Base-by-base conservation (phyloP, 2,113 vertebrate genomes). In the Spea bombifrons region DNA sequence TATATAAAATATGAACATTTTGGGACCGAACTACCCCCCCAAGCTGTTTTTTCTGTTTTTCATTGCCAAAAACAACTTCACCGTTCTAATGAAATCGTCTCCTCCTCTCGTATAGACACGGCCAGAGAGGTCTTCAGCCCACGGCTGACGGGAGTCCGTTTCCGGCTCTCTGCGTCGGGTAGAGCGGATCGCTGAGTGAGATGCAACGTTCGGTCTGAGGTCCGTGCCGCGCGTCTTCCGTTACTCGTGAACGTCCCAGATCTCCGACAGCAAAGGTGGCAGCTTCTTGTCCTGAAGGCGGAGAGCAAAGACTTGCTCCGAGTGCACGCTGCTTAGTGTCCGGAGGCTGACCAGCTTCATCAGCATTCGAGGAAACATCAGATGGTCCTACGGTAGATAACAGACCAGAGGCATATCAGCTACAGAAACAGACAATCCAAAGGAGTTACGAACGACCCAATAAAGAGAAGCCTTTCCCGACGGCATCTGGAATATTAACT, bases 251-350 rank as follows among this genome's bases (percentile, higher is more conserved):
- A 91, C 90, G 0, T 91, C 90, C 90, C 90, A 91, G 74, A 91
- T 91, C 83, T 91, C 90, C 0, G 90, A 91, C 3, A 91, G 86
- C 59, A 91, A 76, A 0, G 90, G 90, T 0, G 90, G 90, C 63
- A 91, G 83, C 78, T 91, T 91, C 83, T 91, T 91, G 81, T 91
- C 90, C 81, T 91, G 90, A 7, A 91, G 89, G 5, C 90, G 84
- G 64, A 91, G 81, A 9, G 90, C 90, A 3, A 91, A 91, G 53
- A 91, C 90, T 81, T 91, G 90, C 84, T 91, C 90, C 0, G 90
- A 91, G 82, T 91, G 90, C 46, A 91, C 90, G 0, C 90, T 91
- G 84, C 88, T 90, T 61, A 91, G 81, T 0, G 90, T 91, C 48
- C 90, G 86, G 64, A 91, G 81, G 76, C 88, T 88, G 75, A 91